Evolutionary conservation across 1,140 invertebrate species (phyloP).

Genomic region (Homalodisca vitripennis): DNA sequence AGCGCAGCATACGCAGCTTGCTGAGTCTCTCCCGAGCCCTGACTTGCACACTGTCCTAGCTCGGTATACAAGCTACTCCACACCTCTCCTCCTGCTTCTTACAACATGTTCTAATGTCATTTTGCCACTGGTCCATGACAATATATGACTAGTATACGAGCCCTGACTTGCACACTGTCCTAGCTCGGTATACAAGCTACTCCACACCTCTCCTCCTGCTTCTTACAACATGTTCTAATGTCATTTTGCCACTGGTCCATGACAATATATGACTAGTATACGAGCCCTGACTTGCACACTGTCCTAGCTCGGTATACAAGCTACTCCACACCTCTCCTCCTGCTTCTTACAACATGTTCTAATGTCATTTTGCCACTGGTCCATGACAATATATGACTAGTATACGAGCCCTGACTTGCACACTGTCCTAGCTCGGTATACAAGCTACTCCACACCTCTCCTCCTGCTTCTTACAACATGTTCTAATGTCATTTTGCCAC

Average conservation of each 20-base stretch:
- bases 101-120: no score
- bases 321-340: neutral
- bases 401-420: neutral
- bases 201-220: neutral
- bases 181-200: neutral
- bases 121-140: no score
- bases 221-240: no score
- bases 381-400: no score
- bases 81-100: neutral
- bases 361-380: no score
- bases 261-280: no score
- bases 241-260: no score
- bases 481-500: no score
- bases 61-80: neutral
- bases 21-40: neutral
- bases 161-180: neutral
- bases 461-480: neutral
- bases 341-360: neutral
- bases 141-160: no score
- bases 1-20: neutral
- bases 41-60: neutral
- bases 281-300: neutral
- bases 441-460: neutral
- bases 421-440: neutral
- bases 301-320: neutral